These are phyloP conservation scores for Xyrichtys novacula DNA, from an alignment of 2,797 vertebrate genomes.

Conservation along the genomic window DNA sequence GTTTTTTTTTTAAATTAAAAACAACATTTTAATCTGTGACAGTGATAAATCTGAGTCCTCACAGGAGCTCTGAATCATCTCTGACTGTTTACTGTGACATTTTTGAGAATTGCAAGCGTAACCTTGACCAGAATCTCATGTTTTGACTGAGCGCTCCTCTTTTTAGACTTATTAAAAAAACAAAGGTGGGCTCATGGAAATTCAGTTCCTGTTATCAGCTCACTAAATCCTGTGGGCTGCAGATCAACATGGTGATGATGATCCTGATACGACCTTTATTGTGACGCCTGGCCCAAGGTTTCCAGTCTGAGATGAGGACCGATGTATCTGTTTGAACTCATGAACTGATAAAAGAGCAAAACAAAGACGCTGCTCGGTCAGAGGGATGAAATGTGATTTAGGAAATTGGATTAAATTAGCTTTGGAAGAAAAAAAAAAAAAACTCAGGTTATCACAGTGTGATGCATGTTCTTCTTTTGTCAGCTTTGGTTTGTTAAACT, in stretches of 20 bases:
- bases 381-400: no score
- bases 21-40: no score
- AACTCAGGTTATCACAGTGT: no score
- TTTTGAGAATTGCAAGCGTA: neutral
- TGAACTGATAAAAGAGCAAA: neutral
- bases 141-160: neutral
- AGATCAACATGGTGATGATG: constrained; percentile 3
- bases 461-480: no score
- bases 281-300: constrained; percentile 19
- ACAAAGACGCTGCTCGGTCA: neutral
- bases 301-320: neutral
- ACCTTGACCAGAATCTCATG: neutral
- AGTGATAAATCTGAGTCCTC: no score
- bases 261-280: constrained; percentile 8
- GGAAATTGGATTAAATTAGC: neutral
- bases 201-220: neutral
- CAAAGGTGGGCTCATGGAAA: neutral
- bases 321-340: neutral
- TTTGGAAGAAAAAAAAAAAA: neutral
- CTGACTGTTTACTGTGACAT: neutral
- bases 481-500: no score
- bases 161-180: no score
- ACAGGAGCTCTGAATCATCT: no score
- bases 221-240: constrained; percentile 25
- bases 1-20: no score